Percentiles rank a stretch among this genome's conserved stretches.
Evolutionary conservation across 2,113 vertebrate species (phyloP).

Genomic region (Oplegnathus fasciatus): DNA sequence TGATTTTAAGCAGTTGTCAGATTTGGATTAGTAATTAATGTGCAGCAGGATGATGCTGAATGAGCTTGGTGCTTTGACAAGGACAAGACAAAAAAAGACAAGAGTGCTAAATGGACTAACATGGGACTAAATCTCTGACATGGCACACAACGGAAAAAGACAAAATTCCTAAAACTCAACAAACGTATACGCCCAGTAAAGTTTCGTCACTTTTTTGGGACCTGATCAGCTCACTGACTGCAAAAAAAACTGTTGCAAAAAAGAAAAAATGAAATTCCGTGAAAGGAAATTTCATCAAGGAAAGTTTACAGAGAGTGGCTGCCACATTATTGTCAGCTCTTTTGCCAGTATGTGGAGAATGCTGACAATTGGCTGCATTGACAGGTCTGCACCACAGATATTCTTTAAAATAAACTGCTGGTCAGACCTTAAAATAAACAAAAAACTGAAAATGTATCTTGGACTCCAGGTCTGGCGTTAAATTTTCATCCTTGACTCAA

Average conservation of each 20-base stretch:
- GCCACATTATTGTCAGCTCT: constrained; percentile 18
- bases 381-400: constrained; percentile 30
- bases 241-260: not conserved
- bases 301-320: constrained; percentile 15
- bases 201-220: not conserved
- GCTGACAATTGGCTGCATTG: constrained; percentile 21
- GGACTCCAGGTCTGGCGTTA: not conserved
- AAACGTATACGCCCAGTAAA: not conserved
- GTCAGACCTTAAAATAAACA: constrained; percentile 43
- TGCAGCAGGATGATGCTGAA: not conserved
- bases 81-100: not conserved
- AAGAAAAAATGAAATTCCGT: not conserved
- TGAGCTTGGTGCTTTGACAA: not conserved
- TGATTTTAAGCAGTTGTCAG: not conserved
- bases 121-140: not conserved
- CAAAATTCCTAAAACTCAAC: not conserved
- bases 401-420: constrained; percentile 42
- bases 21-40: not conserved
- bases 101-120: not conserved
- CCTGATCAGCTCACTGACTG: not conserved
- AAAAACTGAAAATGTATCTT: not conserved
- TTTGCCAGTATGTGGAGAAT: constrained; percentile 24
- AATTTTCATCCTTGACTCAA: constrained; percentile 1
- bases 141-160: not conserved
- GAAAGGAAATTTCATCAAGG: constrained; percentile 25